Evolutionary conservation across 2,888 invertebrate species (phyloP), one percentile per base, ranked within the genome.

Genomic region (Drosophila subquinaria): DNA sequence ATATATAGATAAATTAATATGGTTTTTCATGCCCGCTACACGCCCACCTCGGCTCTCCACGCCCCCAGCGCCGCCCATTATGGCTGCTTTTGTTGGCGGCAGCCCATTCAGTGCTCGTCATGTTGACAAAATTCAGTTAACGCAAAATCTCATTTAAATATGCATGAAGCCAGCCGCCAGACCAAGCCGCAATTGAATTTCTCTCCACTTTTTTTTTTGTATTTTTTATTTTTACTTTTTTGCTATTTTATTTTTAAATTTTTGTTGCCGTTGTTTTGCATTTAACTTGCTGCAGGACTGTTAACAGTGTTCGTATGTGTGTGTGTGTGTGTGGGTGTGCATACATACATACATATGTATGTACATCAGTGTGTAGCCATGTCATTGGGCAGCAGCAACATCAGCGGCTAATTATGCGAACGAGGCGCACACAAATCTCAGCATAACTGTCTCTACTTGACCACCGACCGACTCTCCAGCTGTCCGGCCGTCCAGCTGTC

Each of bases 141-240:
- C 84, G 81, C 84, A 78, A 89, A 85, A 88, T 86, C 83, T 88
- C 84, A 85, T 85, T 88, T 85, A 86, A 85, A 85, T 85, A 89
- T 85, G 89, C 81, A 85, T 88, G 85, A 89, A 83, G 71, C 57
- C 65, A 60, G 35, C 70, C 72, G 56, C 30, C 73, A 57, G 79
- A 51, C 79, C 63, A 38, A 57, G 33, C 71, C 81, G 62, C 89
- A 84, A 84, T 88, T 86, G 69, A 87, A 81, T 88, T 88, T 86
- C 64, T 56, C 55, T 43, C 11, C 11, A 42, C 15, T 40, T 40
- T 40, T 40, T 40, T 40, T 15, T 15, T n/a, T 38, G 13, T 13
- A 8, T 6, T 40, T 42, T 17, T 42, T 38, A 23, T 35, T 2
- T 15, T 13, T 53, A 38, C n/a, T n/a, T 36, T 38, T 38, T n/a